Evolutionary conservation across 2,797 vertebrate species (phyloP).

Genomic region (Anabacerthia variegaticeps): DNA sequence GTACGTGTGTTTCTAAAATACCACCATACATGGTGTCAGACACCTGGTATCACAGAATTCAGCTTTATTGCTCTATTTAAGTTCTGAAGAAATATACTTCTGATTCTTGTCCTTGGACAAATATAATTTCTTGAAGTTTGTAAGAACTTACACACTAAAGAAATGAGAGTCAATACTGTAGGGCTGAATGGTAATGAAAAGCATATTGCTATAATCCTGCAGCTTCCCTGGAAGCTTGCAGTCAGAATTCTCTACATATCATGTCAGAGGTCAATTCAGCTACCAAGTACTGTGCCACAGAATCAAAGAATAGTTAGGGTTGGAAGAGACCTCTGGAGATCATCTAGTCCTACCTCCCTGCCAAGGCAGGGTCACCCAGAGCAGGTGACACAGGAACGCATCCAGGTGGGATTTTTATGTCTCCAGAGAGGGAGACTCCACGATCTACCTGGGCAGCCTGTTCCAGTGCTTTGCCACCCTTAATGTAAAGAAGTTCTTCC

Average conservation of each 20-base stretch:
- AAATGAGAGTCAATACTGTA: not conserved
- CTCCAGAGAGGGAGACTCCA: not conserved
- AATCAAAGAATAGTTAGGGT: not conserved
- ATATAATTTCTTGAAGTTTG: not conserved
- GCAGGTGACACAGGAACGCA: not conserved
- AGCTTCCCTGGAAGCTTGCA: not conserved
- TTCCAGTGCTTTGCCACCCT: not conserved
- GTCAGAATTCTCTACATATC: accelerated
- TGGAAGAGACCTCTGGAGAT: not conserved
- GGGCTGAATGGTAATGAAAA: not conserved
- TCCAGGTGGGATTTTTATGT: not conserved
- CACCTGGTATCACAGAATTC: not conserved
- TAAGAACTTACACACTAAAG: not conserved
- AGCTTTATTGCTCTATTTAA: not conserved
- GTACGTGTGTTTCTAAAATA: not conserved
- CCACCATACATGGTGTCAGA: not conserved
- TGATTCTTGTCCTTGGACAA: not conserved
- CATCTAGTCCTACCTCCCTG: not conserved
- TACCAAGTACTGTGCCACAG: not conserved
- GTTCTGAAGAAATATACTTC: not conserved
- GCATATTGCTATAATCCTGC: not conserved
- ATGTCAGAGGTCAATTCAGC: not conserved
- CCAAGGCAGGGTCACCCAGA: not conserved
- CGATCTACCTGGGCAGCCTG: not conserved
- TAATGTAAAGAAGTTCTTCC: not conserved